Evolutionary conservation across 2,797 vertebrate species (phyloP).

Genomic region (Scarus forsteni): DNA sequence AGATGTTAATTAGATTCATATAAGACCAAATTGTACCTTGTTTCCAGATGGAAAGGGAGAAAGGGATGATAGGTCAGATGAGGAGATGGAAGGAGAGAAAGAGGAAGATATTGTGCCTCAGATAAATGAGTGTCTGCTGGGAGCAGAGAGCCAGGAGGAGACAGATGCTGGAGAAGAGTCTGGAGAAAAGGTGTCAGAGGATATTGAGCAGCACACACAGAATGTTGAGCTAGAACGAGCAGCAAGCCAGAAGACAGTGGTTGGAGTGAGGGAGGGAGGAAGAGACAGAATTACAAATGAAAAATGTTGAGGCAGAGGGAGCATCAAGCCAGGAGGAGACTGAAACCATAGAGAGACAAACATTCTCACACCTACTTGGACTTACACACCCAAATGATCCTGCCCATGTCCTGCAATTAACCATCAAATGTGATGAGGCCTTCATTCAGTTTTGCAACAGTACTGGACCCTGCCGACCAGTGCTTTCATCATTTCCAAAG

Average conservation of each 20-base stretch:
- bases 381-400: background rate
- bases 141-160: background rate
- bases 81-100: slow-evolving; percentile 12
- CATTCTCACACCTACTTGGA: slow-evolving; percentile 25
- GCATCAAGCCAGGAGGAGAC: slow-evolving; percentile 25
- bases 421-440: slow-evolving; percentile 9
- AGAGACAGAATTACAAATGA: too few relatives aligned
- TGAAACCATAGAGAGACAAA: slow-evolving; percentile 11
- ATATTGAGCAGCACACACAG: slow-evolving; percentile 12
- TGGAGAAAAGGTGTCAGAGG: background rate
- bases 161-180: too few relatives aligned
- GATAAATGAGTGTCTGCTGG: background rate
- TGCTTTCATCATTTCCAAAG: background rate
- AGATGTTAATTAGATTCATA: too few relatives aligned
- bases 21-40: slow-evolving; percentile 23
- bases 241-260: too few relatives aligned
- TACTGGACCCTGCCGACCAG: slow-evolving; percentile 1
- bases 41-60: slow-evolving; percentile 1
- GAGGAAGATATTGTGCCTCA: background rate
- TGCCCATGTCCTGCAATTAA: background rate
- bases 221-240: background rate
- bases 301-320: slow-evolving; percentile 1
- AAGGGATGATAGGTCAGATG: background rate
- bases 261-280: too few relatives aligned
- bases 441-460: background rate